Conservation (phyloP, 1,140 invertebrate genomes). For the Choristoneura fumiferana region DNA sequence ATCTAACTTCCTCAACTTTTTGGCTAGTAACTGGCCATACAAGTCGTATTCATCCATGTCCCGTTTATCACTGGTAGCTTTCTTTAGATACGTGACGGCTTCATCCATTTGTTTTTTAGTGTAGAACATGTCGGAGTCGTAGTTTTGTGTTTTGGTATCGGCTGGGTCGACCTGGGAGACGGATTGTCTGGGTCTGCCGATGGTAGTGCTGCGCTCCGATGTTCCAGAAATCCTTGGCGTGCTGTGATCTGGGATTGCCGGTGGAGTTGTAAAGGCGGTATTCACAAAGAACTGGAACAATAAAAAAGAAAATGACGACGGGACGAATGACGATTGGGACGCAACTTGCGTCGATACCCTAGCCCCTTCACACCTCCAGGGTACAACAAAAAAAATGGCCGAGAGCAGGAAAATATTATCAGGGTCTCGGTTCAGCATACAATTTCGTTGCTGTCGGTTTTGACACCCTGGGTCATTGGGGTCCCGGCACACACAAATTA, state of each 20-base stretch:
- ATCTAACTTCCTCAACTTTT: conserved; percentile 64
- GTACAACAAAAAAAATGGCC: too few species aligned
- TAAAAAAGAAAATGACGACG: background rate
- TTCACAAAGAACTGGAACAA: conserved; percentile 5
- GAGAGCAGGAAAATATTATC: too few species aligned
- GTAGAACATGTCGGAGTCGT: conserved; percentile 5
- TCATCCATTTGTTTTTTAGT: conserved; percentile 9
- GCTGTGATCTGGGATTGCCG: background rate
- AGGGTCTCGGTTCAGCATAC: too few species aligned
- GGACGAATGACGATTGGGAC: too few species aligned
- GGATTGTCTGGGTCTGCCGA: background rate
- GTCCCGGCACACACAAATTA: too few species aligned
- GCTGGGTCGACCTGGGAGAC: background rate
- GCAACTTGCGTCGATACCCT: too few species aligned
- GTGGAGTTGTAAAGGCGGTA: background rate
- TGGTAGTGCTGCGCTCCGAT: background rate
- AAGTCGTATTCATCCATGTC: conserved; percentile 59
- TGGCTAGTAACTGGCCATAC: conserved; percentile 58
- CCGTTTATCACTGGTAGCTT: conserved; percentile 6
- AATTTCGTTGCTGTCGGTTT: too few species aligned
- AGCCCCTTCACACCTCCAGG: too few species aligned
- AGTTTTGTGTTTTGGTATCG: background rate
- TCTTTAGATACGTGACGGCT: conserved; percentile 11
- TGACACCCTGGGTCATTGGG: too few species aligned
- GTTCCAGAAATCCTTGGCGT: background rate